Base-by-base conservation (phyloP, 2,797 vertebrate species). In the Threskiornis aethiopicus region DNA sequence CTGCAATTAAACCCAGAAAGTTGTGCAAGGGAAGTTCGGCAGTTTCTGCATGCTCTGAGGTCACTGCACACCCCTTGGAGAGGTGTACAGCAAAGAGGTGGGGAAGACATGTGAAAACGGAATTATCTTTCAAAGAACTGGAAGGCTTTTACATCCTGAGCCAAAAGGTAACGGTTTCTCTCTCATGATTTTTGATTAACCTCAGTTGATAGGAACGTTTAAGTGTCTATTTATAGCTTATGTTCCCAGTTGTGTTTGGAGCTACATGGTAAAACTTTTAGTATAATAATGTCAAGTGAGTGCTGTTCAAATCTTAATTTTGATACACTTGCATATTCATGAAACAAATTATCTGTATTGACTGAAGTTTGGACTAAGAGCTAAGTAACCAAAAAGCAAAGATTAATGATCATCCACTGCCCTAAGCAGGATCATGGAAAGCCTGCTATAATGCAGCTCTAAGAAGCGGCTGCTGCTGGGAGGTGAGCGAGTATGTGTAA, bases 171-270 rank as follows among this genome's bases (percentile, higher is more conserved):
- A 54, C 1, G 9, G 20, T 31, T 87, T 62, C 12, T 24, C 54
- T 94, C 78, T 64, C 14, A 10, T 55, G 65, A 57, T 49, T 93
- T 96, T 88, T 91, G 14, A 89, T 96, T 89, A 86, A 81, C 21
- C 66, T 69, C 67, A 29, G 9, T 18, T 84, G 65, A 66, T 33
- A 66, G 76, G 37, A 83, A 44, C 25, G 35, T 76, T 71, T 24
- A 47, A 65, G 20, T 44, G 33, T 41, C 65, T 76, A 28, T 94
- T 96, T 94, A 69, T 93, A 92, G 58, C 31, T 70, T 35, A 9
- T 1, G 28, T 51, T 92, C 44, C 72, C 2, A 2, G 35, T 13
- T 81, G 65, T 35, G 33, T 81, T 84, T 88, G 84, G 35, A 92
- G 31, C 6, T 78, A 69, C 91, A 62, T 55, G 49, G 65, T n/a